phyloP scores from a whole-genome alignment of 1,140 invertebrate genomes.

The Drosophila tani region DNA sequence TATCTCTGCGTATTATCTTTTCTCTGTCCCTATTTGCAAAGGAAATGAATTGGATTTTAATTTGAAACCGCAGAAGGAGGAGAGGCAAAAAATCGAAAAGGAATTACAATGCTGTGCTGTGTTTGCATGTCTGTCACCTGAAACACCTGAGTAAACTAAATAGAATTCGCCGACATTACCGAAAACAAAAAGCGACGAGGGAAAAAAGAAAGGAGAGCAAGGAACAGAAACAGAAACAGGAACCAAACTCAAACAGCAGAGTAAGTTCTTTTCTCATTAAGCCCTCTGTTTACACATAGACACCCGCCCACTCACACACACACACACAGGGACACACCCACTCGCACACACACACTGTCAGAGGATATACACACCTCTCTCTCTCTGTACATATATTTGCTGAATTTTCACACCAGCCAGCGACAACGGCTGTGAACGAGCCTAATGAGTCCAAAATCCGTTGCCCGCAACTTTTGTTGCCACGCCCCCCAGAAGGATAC shows the following conservation, averaged over 20 bases:
- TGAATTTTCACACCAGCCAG: conserved; percentile 74
- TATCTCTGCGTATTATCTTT: conserved; percentile 26
- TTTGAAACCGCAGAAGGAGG: conserved; percentile 38
- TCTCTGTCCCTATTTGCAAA: conserved; percentile 37
- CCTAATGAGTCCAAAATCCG: conserved; percentile 79
- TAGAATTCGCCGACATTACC: conserved; percentile 50
- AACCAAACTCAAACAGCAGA: conserved; percentile 75
- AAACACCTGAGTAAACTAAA: conserved; percentile 46
- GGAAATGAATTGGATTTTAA: conserved; percentile 59
- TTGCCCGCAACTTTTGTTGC: conserved; percentile 64
- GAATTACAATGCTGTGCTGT: conserved; percentile 44
- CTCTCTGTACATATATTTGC: conserved; percentile 45
- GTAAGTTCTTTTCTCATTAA: conserved; percentile 82
- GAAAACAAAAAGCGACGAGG: conserved; percentile 33
- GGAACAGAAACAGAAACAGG: conserved; percentile 10
- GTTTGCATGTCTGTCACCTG: conserved; percentile 52
- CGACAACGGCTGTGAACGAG: conserved; percentile 39
- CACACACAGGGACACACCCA: conserved; percentile 12
- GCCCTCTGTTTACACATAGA: conserved; percentile 67
- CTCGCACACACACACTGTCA: conserved; percentile 10
- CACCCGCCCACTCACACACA: conserved; percentile 39
- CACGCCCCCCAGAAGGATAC: conserved; percentile 26
- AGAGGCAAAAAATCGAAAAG: conserved; percentile 30
- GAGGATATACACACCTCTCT: conserved; percentile 4
- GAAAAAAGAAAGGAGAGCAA: conserved; percentile 5